Evolutionary conservation across 2,113 vertebrate genomes (phyloP).

Genomic region (Danionella cerebrum): DNA sequence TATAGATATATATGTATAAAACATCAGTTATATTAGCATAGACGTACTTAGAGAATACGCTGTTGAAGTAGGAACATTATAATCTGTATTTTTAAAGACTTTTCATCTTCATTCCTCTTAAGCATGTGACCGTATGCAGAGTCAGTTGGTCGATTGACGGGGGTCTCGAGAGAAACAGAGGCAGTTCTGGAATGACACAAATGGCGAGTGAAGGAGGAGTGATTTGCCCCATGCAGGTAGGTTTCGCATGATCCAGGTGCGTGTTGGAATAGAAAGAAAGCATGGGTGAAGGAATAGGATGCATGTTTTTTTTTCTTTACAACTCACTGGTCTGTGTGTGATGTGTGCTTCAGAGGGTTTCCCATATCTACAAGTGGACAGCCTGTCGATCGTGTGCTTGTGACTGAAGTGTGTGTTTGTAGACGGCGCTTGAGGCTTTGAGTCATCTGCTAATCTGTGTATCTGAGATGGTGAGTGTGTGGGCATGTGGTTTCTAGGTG

Average conservation of each 20-base stretch:
- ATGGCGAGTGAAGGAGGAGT: slow-evolving; percentile 10
- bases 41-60: slow-evolving; percentile 70
- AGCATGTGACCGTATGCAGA: slow-evolving; percentile 40
- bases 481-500: slow-evolving; percentile 50
- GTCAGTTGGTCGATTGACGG: slow-evolving; percentile 44
- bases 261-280: slow-evolving; percentile 12
- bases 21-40: slow-evolving; percentile 52
- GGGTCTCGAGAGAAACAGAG: slow-evolving; percentile 19
- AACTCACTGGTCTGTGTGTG: slow-evolving; percentile 13
- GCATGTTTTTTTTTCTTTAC: slow-evolving; percentile 22
- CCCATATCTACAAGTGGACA: slow-evolving; percentile 37
- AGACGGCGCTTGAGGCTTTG: slow-evolving; percentile 5
- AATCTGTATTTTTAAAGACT: slow-evolving; percentile 58
- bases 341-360: slow-evolving; percentile 14
- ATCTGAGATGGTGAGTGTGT: slow-evolving; percentile 31
- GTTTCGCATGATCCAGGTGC: background rate
- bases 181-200: slow-evolving; percentile 37
- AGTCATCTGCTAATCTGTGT: slow-evolving; percentile 9
- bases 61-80: slow-evolving; percentile 70
- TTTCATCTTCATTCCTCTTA: slow-evolving; percentile 46
- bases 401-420: background rate
- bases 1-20: slow-evolving; percentile 58
- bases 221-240: slow-evolving; percentile 1
- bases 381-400: slow-evolving; percentile 19
- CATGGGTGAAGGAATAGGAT: slow-evolving; percentile 22